Evolutionary conservation across 2,113 vertebrate genomes (phyloP), one percentile per base, ranked within the genome.

Genomic region (Rhinichthys klamathensis): DNA sequence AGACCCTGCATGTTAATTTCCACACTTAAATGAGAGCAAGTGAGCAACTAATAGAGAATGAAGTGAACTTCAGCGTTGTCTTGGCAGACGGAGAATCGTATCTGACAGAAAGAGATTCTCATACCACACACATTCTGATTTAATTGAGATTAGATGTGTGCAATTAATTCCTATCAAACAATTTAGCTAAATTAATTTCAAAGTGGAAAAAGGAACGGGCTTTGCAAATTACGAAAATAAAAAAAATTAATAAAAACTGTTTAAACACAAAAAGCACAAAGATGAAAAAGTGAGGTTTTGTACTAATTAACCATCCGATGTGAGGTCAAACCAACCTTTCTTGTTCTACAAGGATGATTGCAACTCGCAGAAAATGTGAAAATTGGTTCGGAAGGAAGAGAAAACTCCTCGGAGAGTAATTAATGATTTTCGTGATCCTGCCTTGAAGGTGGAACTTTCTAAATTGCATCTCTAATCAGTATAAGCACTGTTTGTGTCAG

Each of bases 401-500:
- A 69, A 85, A 86, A 87, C 30, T 81, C 73, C 80, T 88, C 35
- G 1, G 61, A 81, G 82, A 78, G 88, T 87, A 86, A 89, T 89
- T 87, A 88, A 86, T 73, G 77, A 89, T 89, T 88, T 87, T 74
- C 49, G 61, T 86, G 84, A 84, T 86, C 84, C 82, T 89, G 85
- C 88, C 88, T 83, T 84, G 84, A 87, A 85, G 88, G 88, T 76
- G 85, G 86, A 84, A 88, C 88, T 86, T 89, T 67, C 76, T 81
- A 86, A 89, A 88, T 82, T 86, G 86, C 88, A 89, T 73, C 84
- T 76, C 82, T 88, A 86, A 88, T 88, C 85, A 90, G 85, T 35
- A 86, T 76, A 86, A 89, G 73, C 41, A 54, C 81, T 77, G 88
- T 83, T 85, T 87, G 85, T 85, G 84, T 87, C 87, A 90, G 89